These are phyloP conservation scores for Bufo gargarizans DNA, from an alignment of 2,113 vertebrate genomes.

Conservation along the genomic window DNA sequence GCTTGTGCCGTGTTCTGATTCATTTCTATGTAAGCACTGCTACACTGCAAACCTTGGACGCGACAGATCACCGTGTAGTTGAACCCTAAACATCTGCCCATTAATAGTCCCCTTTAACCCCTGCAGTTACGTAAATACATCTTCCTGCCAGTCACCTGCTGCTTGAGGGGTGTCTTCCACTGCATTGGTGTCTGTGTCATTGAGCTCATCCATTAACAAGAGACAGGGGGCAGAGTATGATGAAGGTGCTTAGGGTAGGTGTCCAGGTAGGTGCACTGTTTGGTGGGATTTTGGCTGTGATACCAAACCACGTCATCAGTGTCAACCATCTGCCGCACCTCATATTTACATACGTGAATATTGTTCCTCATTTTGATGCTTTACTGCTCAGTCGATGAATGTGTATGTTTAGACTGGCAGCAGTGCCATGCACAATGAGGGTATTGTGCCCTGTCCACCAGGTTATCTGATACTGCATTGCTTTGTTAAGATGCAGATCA, in stretches of 20 bases:
- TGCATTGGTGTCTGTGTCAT: neutral
- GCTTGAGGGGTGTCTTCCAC: neutral
- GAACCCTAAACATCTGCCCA: neutral
- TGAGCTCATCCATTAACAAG: neutral
- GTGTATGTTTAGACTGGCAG: neutral
- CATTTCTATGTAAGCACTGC: no score
- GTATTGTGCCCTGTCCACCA: neutral
- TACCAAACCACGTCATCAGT: neutral
- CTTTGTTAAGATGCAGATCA: neutral
- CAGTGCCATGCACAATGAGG: neutral
- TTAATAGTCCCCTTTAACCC: neutral
- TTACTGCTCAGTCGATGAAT: neutral
- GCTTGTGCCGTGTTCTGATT: no score
- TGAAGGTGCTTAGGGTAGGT: neutral
- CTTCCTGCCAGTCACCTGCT: neutral
- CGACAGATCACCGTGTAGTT: no score
- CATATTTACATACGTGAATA: neutral
- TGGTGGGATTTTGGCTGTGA: neutral
- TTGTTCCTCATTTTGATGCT: conserved; percentile 10
- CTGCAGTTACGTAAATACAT: neutral
- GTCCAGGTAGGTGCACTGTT: neutral
- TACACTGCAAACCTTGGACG: no score
- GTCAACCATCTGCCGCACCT: neutral
- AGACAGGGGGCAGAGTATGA: neutral
- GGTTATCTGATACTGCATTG: neutral